phyloP scores from a whole-genome alignment of 1,140 invertebrate species.

The Cardiocondyla obscurior region DNA sequence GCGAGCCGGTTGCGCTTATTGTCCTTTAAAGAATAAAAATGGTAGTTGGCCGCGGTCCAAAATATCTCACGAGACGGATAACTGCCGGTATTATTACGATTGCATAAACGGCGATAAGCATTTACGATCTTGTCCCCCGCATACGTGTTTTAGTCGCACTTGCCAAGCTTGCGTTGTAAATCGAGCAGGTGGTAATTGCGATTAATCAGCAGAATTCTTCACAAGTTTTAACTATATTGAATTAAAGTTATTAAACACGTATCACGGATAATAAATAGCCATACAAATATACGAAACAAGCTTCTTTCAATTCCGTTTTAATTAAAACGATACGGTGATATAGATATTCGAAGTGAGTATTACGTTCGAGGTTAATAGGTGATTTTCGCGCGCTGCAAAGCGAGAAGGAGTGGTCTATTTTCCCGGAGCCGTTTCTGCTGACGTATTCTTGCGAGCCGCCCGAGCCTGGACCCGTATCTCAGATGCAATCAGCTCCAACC shows the following conservation, averaged over 20 bases:
- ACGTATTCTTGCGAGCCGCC: constrained; percentile 25
- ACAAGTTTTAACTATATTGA: no score
- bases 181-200: neutral
- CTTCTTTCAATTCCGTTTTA: neutral
- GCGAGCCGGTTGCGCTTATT: neutral
- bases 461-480: constrained; percentile 25
- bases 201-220: neutral
- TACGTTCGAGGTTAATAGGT: neutral
- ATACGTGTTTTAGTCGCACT: constrained; percentile 5
- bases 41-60: neutral
- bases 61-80: neutral
- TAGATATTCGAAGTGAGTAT: neutral
- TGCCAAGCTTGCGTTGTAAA: neutral
- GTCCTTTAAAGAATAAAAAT: neutral
- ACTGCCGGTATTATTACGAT: neutral
- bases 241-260: neutral
- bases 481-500: constrained; percentile 37
- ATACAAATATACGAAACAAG: neutral
- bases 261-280: neutral
- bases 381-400: constrained; percentile 20
- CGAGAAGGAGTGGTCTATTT: constrained; percentile 34
- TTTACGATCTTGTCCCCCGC: neutral
- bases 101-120: neutral
- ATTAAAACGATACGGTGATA: neutral
- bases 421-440: constrained; percentile 12